Conservation (phyloP, 1,140 invertebrate genomes). For the Lordiphosa stackelbergi region DNA sequence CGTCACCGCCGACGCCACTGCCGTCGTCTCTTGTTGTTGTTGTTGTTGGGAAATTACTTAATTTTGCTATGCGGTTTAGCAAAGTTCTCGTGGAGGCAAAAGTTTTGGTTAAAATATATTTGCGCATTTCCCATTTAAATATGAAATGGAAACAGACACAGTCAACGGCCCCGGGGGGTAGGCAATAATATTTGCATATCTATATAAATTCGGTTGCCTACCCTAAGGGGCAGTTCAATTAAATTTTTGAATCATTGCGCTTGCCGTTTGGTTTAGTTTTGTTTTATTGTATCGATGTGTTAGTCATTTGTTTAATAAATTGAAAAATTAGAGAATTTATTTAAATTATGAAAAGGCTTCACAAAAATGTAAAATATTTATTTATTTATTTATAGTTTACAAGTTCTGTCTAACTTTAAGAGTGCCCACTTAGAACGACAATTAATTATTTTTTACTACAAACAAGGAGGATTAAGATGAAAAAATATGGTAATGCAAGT, state of each 20-base stretch:
- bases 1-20: neutral
- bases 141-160: neutral
- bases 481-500: no score
- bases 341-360: no score
- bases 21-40: neutral
- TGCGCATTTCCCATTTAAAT: no score
- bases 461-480: no score
- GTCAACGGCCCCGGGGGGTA: neutral
- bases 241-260: neutral
- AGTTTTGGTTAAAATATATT: constrained; percentile 6
- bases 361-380: no score
- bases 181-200: neutral
- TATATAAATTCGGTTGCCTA: constrained; percentile 6
- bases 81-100: constrained; percentile 1
- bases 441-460: no score
- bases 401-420: no score
- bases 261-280: neutral
- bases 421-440: no score
- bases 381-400: no score
- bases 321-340: no score
- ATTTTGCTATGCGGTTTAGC: constrained; percentile 10
- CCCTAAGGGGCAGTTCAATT: neutral
- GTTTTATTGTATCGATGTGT: neutral
- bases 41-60: constrained; percentile 46
- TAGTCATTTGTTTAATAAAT: neutral